These are phyloP conservation scores for Pseudomyrmex gracilis DNA, from an alignment of 1,140 invertebrate genomes.

Conservation along the genomic window DNA sequence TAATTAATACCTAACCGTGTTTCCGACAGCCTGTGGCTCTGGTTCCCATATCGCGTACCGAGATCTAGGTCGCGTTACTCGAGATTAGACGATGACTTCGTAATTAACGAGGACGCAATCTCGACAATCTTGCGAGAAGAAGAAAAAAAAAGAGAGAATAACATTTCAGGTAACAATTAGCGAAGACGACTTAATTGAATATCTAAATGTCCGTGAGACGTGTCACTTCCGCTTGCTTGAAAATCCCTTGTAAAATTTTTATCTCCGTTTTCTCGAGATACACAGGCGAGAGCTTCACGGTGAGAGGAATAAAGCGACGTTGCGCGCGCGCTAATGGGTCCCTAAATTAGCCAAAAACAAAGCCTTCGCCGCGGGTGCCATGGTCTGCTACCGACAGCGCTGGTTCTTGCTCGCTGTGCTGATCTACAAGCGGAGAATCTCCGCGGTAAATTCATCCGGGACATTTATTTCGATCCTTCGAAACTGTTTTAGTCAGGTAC, in stretches of 20 bases:
- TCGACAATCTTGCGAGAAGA: neutral
- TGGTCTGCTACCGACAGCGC: constrained; percentile 30
- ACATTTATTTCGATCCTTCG: constrained; percentile 6
- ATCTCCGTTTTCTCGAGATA: constrained; percentile 8
- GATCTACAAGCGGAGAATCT: constrained; percentile 1
- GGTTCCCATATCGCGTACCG: constrained; percentile 47
- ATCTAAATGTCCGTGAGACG: neutral
- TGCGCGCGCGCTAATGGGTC: constrained; percentile 43
- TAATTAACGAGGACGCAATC: constrained; percentile 53
- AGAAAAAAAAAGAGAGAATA: neutral
- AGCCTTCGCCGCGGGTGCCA: neutral
- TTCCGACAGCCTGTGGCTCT: constrained; percentile 56
- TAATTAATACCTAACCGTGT: constrained; percentile 62
- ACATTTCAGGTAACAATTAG: constrained; percentile 29
- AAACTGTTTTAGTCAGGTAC: neutral
- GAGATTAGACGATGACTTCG: constrained; percentile 59
- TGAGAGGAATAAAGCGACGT: constrained; percentile 18
- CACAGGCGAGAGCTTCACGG: neutral
- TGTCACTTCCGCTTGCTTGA: neutral
- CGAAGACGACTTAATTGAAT: constrained; percentile 1
- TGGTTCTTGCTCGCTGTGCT: constrained; percentile 14
- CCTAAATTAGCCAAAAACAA: constrained; percentile 67
- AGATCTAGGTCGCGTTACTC: constrained; percentile 51
- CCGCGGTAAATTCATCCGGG: constrained; percentile 27
- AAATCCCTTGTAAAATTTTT: constrained; percentile 24